Evolutionary conservation across 2,888 invertebrate species (phyloP).

Genomic region (Neoscelio sp.): DNA sequence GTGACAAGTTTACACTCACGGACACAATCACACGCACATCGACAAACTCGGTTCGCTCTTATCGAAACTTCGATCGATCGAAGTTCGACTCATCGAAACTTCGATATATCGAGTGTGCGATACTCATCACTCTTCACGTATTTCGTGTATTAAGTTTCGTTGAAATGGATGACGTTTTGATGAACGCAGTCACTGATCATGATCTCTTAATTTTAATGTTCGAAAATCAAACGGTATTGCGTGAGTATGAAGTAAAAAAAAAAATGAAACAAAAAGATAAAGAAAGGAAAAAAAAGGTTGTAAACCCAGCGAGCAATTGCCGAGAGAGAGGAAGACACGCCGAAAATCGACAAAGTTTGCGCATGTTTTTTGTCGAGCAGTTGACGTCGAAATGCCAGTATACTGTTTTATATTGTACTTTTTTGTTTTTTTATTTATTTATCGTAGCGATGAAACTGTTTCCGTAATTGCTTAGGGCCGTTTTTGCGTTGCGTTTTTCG

Average conservation of each 20-base stretch:
- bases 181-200: slow-evolving; percentile 46
- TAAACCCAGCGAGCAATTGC: slow-evolving; percentile 45
- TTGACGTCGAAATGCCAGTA: slow-evolving; percentile 22
- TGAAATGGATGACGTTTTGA: slow-evolving; percentile 28
- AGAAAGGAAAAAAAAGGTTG: slow-evolving; percentile 23
- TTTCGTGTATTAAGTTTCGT: slow-evolving; percentile 29
- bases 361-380: too few species aligned
- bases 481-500: slow-evolving; percentile 53
- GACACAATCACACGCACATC: too few species aligned
- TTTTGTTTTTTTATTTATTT: slow-evolving; percentile 22
- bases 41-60: too few species aligned
- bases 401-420: slow-evolving; percentile 23
- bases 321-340: slow-evolving; percentile 1
- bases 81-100: not conserved
- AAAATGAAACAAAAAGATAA: slow-evolving; percentile 1
- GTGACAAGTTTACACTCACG: too few species aligned
- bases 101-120: not conserved
- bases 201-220: slow-evolving; percentile 64
- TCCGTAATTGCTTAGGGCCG: too few species aligned
- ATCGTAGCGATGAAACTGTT: slow-evolving; percentile 7
- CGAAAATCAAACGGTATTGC: slow-evolving; percentile 64
- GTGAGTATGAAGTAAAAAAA: slow-evolving; percentile 24
- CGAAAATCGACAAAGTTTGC: not conserved
- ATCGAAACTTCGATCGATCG: not conserved
- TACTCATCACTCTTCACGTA: slow-evolving; percentile 4